Percentiles rank a stretch among this genome's conserved stretches.
Evolutionary conservation across 2,797 vertebrate species (phyloP).

Genomic region (Phalloptychus januarius): DNA sequence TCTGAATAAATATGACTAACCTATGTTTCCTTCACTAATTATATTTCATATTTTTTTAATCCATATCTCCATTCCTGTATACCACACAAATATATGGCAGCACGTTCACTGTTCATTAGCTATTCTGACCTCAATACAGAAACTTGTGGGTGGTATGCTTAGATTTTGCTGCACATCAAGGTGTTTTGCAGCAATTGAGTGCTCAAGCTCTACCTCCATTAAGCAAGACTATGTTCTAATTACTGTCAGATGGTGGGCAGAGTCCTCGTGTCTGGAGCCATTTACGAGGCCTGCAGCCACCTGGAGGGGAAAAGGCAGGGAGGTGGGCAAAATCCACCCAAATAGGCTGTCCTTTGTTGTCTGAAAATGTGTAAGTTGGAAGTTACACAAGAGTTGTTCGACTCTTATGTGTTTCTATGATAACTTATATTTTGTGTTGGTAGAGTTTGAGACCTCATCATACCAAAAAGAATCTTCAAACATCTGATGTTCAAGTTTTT

Average conservation of each 20-base stretch:
- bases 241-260: conserved; percentile 78
- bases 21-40: background rate
- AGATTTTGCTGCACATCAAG: conserved; percentile 63
- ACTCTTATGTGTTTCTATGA: conserved; percentile 29
- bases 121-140: conserved; percentile 24
- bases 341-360: conserved; percentile 72
- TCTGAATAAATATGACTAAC: background rate
- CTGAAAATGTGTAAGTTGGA: conserved; percentile 65
- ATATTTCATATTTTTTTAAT: background rate
- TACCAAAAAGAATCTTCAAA: background rate
- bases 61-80: background rate
- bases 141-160: conserved; percentile 69
- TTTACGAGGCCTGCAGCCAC: conserved; percentile 71
- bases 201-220: conserved; percentile 54
- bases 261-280: conserved; percentile 72
- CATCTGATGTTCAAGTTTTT: background rate
- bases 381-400: conserved; percentile 46
- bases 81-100: background rate
- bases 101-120: conserved; percentile 21
- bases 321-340: conserved; percentile 28
- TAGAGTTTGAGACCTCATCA: background rate
- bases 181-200: conserved; percentile 65
- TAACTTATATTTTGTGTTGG: background rate
- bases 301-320: conserved; percentile 25
- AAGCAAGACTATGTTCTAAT: conserved; percentile 66